These are phyloP conservation scores for Drosophila trapezifrons DNA, from an alignment of 1,140 invertebrate species.

Conservation along the genomic window DNA sequence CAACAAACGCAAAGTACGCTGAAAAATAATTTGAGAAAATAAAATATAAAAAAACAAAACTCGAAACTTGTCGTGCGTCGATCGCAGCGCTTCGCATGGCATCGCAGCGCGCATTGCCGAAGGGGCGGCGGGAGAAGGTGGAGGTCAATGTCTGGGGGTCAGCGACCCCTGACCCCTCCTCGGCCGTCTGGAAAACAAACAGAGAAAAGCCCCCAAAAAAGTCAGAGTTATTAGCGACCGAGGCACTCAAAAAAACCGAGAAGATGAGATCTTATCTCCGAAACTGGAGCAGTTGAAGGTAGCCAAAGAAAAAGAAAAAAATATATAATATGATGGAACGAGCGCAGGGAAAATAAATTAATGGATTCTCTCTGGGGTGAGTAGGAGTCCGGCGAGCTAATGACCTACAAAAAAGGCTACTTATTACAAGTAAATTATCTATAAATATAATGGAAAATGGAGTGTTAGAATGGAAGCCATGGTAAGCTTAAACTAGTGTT, in stretches of 20 bases:
- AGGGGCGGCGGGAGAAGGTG: conserved; percentile 49
- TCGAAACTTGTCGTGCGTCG: conserved; percentile 69
- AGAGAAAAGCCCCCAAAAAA: conserved; percentile 44
- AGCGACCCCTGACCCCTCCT: conserved; percentile 63
- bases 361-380: background rate
- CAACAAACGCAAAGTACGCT: conserved; percentile 47
- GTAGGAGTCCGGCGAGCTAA: conserved; percentile 1
- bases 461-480: too few relatives aligned
- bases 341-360: conserved; percentile 9
- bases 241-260: conserved; percentile 29
- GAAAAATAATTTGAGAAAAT: conserved; percentile 29
- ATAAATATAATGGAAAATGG: too few relatives aligned
- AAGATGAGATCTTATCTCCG: conserved; percentile 35
- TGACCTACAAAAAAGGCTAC: conserved; percentile 6
- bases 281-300: conserved; percentile 34
- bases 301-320: conserved; percentile 5
- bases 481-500: too few relatives aligned
- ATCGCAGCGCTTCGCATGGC: conserved; percentile 26
- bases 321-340: too few relatives aligned
- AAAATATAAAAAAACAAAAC: conserved; percentile 51
- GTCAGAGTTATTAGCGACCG: conserved; percentile 31
- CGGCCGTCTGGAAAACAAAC: conserved; percentile 28
- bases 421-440: background rate
- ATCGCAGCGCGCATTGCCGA: background rate
- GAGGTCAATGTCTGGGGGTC: conserved; percentile 71